Evolutionary conservation across 2,113 vertebrate species (phyloP).

Genomic region (Cavia aperea): DNA sequence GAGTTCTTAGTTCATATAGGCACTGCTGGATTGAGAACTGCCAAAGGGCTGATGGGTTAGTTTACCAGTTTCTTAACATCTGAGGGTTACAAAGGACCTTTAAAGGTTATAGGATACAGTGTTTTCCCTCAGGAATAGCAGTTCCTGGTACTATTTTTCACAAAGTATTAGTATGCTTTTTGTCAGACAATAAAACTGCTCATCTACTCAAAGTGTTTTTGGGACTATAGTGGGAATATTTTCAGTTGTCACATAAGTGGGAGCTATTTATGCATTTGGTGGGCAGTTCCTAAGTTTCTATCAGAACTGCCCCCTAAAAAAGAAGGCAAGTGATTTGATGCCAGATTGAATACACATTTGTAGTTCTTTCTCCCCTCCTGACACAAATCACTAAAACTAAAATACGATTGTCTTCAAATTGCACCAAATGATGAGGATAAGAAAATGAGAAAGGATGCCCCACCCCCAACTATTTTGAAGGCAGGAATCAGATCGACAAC

Average conservation of each 20-base stretch:
- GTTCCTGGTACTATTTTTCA: background rate
- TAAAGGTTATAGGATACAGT: background rate
- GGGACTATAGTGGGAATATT: background rate
- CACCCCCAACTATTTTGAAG: background rate
- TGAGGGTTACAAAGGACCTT: background rate
- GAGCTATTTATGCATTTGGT: background rate
- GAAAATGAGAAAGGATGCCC: background rate
- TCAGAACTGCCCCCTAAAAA: background rate
- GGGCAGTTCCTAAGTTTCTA: background rate
- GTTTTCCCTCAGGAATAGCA: background rate
- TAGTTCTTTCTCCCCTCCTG: background rate
- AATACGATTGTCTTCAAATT: constrained; percentile 1
- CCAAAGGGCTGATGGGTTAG: background rate
- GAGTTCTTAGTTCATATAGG: background rate
- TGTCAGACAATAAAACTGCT: background rate
- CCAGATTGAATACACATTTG: background rate
- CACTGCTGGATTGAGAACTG: background rate
- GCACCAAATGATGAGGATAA: background rate
- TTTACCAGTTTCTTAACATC: background rate
- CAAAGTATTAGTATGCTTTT: background rate
- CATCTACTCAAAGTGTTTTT: background rate
- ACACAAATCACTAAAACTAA: background rate
- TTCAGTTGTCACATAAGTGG: background rate
- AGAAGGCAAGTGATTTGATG: background rate
- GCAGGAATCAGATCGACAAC: background rate